phyloP scores from a whole-genome alignment of 2,113 vertebrate species.

The Heliornis fulica region DNA sequence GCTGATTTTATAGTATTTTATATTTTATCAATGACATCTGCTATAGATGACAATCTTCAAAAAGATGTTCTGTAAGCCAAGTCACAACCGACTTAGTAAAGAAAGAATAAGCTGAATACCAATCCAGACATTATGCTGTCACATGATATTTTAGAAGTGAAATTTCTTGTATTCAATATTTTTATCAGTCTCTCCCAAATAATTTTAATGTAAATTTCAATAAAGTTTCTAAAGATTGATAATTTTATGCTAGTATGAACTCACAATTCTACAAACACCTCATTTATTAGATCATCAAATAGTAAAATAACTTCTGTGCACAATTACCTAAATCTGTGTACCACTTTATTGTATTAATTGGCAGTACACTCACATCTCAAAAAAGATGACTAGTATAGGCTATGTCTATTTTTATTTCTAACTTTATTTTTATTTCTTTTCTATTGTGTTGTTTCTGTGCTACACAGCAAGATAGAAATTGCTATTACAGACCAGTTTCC shows the following conservation, averaged over 20 bases:
- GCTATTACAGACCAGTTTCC: neutral
- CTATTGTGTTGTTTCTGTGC: neutral
- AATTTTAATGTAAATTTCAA: neutral
- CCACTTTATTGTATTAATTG: neutral
- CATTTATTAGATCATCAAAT: neutral
- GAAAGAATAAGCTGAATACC: neutral
- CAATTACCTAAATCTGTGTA: neutral
- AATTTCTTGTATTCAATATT: neutral
- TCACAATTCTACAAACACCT: neutral
- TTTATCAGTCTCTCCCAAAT: neutral
- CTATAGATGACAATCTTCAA: neutral
- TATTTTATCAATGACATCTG: neutral
- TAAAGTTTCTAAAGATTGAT: neutral
- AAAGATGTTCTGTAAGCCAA: neutral
- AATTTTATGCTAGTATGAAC: neutral
- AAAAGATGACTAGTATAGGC: neutral
- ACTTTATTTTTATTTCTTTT: neutral
- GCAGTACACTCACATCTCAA: neutral
- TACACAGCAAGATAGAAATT: neutral
- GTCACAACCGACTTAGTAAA: neutral
- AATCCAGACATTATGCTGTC: neutral
- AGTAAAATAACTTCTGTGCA: neutral
- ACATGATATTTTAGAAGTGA: neutral
- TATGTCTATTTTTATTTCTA: too few relatives aligned
- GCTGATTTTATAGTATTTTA: neutral